These are phyloP conservation scores for Thermophis baileyi DNA, from an alignment of 2,113 vertebrate species.

Conservation along the genomic window DNA sequence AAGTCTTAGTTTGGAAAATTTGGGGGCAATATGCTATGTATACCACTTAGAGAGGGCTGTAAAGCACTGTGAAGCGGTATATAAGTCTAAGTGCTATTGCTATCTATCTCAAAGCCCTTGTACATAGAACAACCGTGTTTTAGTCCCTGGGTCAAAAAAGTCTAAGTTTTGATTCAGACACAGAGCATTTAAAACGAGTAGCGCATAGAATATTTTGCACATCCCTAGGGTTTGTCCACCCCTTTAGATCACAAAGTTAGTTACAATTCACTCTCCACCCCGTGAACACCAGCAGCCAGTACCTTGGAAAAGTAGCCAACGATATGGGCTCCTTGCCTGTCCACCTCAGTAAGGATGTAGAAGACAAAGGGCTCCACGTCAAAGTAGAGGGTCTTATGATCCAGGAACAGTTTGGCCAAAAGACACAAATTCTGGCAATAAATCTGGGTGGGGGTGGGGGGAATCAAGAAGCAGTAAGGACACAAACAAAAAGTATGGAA, in stretches of 20 bases:
- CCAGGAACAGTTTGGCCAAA: conserved; percentile 89
- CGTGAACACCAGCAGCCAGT: not conserved
- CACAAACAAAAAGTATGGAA: not conserved
- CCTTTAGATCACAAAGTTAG: not conserved
- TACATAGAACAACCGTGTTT: not conserved
- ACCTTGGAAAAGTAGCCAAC: conserved; percentile 95
- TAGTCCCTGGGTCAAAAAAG: not conserved
- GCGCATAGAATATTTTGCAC: not conserved
- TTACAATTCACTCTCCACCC: not conserved
- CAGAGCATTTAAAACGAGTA: not conserved
- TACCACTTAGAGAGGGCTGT: too few species aligned
- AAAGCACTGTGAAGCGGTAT: too few species aligned
- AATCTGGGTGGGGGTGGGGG: conserved; percentile 65
- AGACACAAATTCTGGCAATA: conserved; percentile 94
- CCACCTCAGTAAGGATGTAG: conserved; percentile 90
- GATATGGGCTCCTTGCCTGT: conserved; percentile 88
- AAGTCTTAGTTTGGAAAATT: not conserved
- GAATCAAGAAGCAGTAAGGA: not conserved
- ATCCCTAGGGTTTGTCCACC: not conserved
- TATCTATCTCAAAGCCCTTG: not conserved
- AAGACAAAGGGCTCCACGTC: conserved; percentile 93
- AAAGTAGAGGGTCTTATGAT: conserved; percentile 92
- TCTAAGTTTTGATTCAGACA: too few species aligned
- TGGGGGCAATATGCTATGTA: not conserved
- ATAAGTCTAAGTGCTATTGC: too few species aligned